A percentile compares a stretch with the other conserved stretches of the same genome.
Conservation (phyloP, 2,888 invertebrate species). For the Osmoderma eremita region DNA sequence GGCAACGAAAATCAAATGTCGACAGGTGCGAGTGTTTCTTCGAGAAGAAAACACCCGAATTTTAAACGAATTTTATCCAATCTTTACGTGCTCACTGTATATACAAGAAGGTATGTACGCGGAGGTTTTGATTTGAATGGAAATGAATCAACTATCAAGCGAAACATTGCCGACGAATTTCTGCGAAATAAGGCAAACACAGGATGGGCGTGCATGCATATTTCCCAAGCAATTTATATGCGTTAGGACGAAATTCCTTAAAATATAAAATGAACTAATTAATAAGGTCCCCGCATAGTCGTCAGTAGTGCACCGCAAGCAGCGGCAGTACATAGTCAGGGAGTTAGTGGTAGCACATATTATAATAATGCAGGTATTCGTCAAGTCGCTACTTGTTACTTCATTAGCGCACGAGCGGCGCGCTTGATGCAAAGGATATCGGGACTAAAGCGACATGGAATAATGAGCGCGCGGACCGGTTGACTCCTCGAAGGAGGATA, state of each 20-base stretch:
- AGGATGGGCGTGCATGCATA: conserved; percentile 30
- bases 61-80: conserved; percentile 1
- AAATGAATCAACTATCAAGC: conserved; percentile 21
- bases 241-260: conserved; percentile 33
- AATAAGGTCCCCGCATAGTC: conserved; percentile 47
- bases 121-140: neutral
- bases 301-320: neutral
- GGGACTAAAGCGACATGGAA: conserved; percentile 54
- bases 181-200: conserved; percentile 20
- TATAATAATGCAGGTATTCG: conserved; percentile 54
- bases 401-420: conserved; percentile 54
- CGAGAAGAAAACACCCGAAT: no score
- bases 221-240: conserved; percentile 37
- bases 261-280: conserved; percentile 52
- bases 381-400: conserved; percentile 55
- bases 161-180: conserved; percentile 18
- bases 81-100: no score
- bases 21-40: no score
- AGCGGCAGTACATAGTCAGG: conserved; percentile 46
- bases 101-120: no score
- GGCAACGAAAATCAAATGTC: no score
- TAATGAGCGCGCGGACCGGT: conserved; percentile 47
- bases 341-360: conserved; percentile 52
- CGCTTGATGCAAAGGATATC: conserved; percentile 53
- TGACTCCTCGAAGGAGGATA: conserved; percentile 29